Base-by-base conservation (phyloP, 2,113 vertebrate species). In the Aphelocoma coerulescens region DNA sequence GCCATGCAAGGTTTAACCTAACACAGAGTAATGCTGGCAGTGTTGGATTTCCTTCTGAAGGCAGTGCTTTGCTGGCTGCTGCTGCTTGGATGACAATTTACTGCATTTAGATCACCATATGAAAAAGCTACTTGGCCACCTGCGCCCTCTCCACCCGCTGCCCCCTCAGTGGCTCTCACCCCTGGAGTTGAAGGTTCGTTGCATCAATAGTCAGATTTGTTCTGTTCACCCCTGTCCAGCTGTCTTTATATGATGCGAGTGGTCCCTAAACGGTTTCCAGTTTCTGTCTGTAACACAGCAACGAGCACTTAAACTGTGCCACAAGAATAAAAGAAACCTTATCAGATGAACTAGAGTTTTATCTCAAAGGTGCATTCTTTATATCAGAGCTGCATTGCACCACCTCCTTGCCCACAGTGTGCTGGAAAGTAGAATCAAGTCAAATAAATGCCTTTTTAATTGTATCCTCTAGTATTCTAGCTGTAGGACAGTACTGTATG, bases 361-460 rank as follows among this genome's bases (percentile, higher is more conserved):
- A 7, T 89, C 88, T 79, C 44, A 69, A 83, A 96, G 95, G 95
- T 91, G 81, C 96, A 61, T 97, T 95, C 96, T 94, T 95, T 94
- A 51, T 91, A 85, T 94, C 96, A 89, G 93, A 97, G 95, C 96
- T 96, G 91, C 82, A 30, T 95, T 49, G 63, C 94, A 74, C 96
- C 97, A 93, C 95, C 95, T 96, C 88, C 95, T 95, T 92, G 96
- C 96, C 97, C 97, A 97, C 96, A 95, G 87, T 95, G 96, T 97
- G 97, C 97, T 97, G 97, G 97, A 96, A 96, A 96, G 95, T 97
- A 98, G 97, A 98, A 97, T 97, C 97, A 97, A 98, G 97, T 98
- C 96, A 94, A 93, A 97, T 97, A 96, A 97, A 98, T 97, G 98
- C 98, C 98, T 98, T 98, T 97, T 97, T 97, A 97, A 98, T 97